Percentiles rank a stretch among this genome's conserved stretches.
These are phyloP conservation scores for Podiceps cristatus DNA, from an alignment of 2,113 vertebrate species.

Conservation along the genomic window DNA sequence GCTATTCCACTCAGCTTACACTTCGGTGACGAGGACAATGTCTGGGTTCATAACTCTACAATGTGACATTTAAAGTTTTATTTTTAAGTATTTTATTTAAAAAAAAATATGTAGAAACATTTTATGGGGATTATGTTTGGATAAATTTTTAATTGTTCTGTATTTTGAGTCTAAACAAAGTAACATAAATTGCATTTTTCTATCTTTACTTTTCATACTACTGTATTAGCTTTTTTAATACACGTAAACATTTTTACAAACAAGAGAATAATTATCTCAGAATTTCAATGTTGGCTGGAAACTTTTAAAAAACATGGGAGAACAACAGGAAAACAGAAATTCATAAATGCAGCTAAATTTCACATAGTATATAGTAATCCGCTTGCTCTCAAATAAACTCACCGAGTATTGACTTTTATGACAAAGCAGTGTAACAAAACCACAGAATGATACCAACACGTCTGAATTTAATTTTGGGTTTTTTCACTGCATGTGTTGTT, in stretches of 20 bases:
- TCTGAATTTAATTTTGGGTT: not conserved
- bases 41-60: not conserved
- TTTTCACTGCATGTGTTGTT: not conserved
- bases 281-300: not conserved
- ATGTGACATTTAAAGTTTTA: not conserved
- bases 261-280: not conserved
- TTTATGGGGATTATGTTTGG: not conserved
- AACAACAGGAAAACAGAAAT: not conserved
- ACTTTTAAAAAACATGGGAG: not conserved
- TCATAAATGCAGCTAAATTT: not conserved
- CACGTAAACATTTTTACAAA: not conserved
- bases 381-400: not conserved
- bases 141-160: not conserved
- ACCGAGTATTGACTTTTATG: not conserved
- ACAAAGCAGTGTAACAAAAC: not conserved
- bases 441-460: not conserved
- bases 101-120: not conserved
- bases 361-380: not conserved
- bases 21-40: not conserved
- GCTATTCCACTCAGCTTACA: not conserved
- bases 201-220: not conserved
- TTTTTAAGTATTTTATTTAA: not conserved
- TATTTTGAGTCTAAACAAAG: not conserved
- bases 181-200: not conserved
- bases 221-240: not conserved